These are phyloP conservation scores for Nesoenas mayeri DNA, from an alignment of 2,113 vertebrate species.

Conservation along the genomic window DNA sequence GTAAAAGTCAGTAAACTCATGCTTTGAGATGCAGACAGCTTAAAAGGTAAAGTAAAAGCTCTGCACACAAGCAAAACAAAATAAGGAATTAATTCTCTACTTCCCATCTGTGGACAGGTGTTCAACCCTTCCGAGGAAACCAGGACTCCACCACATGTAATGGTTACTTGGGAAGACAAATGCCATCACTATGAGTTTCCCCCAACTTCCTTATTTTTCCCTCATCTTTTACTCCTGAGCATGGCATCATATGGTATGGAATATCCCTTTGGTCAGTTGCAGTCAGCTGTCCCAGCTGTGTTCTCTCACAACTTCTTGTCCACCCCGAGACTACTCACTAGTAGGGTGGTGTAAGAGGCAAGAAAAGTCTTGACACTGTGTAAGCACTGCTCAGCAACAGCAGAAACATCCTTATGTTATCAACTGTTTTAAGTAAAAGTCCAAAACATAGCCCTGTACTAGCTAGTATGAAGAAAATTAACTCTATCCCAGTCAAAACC, in stretches of 20 bases:
- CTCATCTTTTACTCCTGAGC: not conserved
- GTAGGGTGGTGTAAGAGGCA: not conserved
- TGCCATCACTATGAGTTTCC: too few species aligned
- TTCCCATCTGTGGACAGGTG: too few species aligned
- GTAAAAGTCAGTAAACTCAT: too few species aligned
- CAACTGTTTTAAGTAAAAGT: not conserved
- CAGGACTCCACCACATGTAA: too few species aligned
- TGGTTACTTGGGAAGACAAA: too few species aligned
- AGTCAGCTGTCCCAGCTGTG: not conserved
- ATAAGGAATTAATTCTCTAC: too few species aligned
- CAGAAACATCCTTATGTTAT: accelerated
- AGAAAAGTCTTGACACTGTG: not conserved
- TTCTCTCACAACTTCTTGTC: not conserved
- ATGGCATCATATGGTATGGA: accelerated
- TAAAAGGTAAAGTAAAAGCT: too few species aligned
- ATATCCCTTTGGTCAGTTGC: not conserved
- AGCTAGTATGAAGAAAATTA: not conserved
- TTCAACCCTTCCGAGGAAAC: too few species aligned
- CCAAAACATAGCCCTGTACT: not conserved
- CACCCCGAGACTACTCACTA: accelerated
- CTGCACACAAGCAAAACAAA: too few species aligned
- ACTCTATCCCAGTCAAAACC: not conserved
- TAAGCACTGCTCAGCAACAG: not conserved
- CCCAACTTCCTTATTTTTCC: too few species aligned
- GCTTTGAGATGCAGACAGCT: too few species aligned